Percentiles rank a stretch among this genome's conserved stretches.
Conservation (phyloP, 2,797 vertebrate genomes). For the Uromys caudimaculatus region DNA sequence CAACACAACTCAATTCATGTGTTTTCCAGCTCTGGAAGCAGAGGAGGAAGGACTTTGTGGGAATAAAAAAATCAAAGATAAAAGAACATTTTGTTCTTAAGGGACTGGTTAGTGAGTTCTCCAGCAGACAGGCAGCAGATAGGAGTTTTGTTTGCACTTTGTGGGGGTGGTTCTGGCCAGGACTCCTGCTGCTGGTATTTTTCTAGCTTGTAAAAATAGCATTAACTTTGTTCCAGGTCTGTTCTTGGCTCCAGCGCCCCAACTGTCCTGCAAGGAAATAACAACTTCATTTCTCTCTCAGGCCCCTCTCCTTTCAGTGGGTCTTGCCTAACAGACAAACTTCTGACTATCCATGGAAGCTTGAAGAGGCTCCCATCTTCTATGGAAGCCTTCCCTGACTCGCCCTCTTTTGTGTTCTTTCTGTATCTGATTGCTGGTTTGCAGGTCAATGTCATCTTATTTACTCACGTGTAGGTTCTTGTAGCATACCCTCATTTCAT, state of each 20-base stretch:
- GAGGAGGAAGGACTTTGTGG: constrained; percentile 57
- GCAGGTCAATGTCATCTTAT: neutral
- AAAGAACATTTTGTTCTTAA: constrained; percentile 74
- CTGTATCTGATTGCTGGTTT: neutral
- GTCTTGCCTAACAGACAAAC: neutral
- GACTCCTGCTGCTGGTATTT: constrained; percentile 75
- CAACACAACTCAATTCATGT: constrained; percentile 19
- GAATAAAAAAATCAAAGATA: constrained; percentile 68
- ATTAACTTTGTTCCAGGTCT: constrained; percentile 77
- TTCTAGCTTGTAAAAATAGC: constrained; percentile 80
- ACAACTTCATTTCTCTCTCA: constrained; percentile 36
- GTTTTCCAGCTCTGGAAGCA: constrained; percentile 66
- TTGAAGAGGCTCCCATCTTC: neutral
- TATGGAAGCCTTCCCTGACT: neutral
- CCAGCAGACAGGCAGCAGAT: constrained; percentile 65
- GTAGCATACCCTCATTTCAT: neutral
- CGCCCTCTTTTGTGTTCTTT: neutral
- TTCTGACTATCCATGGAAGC: neutral
- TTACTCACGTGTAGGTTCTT: neutral
- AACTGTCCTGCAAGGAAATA: constrained; percentile 65
- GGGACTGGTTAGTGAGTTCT: constrained; percentile 62
- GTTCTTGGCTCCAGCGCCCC: constrained; percentile 63
- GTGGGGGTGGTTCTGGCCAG: constrained; percentile 73
- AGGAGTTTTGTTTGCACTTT: constrained; percentile 76
- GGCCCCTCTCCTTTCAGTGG: neutral